Percentiles rank a stretch among this genome's conserved stretches.
These are phyloP conservation scores for Rhyacophila evoluta DNA, from an alignment of 2,888 invertebrate species.

Conservation along the genomic window DNA sequence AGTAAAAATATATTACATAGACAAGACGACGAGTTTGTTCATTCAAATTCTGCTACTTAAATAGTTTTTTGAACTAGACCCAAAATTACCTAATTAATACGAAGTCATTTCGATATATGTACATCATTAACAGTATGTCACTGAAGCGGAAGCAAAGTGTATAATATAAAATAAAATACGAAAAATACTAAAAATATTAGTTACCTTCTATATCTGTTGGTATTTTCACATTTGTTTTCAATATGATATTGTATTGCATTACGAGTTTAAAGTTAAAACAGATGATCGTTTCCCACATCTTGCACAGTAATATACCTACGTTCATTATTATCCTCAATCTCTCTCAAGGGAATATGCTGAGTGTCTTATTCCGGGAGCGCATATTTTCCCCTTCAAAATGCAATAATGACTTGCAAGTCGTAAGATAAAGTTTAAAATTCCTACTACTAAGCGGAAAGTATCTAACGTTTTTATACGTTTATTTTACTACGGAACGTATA, in stretches of 20 bases:
- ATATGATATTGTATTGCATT: not conserved
- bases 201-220: not conserved
- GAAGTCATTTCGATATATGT: too few species aligned
- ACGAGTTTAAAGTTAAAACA: not conserved
- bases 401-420: not conserved
- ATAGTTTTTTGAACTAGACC: too few species aligned
- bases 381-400: slow-evolving; percentile 5
- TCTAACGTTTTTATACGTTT: not conserved
- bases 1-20: too few species aligned
- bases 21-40: too few species aligned
- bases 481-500: too few species aligned
- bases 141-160: too few species aligned
- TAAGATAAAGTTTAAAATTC: not conserved
- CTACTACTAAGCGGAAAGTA: not conserved
- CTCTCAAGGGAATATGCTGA: not conserved
- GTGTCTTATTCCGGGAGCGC: slow-evolving; percentile 7
- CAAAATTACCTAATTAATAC: too few species aligned
- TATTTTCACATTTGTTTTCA: not conserved
- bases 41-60: too few species aligned
- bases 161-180: too few species aligned
- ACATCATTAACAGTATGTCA: too few species aligned
- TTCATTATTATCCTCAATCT: not conserved
- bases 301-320: not conserved
- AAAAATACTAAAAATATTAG: too few species aligned
- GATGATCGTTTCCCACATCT: not conserved